phyloP scores from a whole-genome alignment of 2,888 invertebrate species.

The Euclidia mi region DNA sequence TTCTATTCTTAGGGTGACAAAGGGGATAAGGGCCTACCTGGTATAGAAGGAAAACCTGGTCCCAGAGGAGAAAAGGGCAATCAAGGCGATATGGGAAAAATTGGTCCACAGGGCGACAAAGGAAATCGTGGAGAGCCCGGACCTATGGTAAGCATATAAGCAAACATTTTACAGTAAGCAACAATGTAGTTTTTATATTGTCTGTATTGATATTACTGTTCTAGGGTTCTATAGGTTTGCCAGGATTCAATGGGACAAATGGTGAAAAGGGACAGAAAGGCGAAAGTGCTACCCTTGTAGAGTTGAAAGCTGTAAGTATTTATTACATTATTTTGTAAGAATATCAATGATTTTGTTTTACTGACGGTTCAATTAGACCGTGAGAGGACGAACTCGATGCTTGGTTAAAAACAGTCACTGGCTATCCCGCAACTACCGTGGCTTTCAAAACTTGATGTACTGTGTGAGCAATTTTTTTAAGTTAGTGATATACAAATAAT shows the following conservation, averaged over 20 bases:
- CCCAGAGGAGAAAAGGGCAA: slow-evolving; percentile 90
- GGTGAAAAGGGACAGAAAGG: slow-evolving; percentile 78
- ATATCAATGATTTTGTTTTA: too few relatives aligned
- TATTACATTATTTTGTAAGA: too few relatives aligned
- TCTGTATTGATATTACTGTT: slow-evolving; percentile 20
- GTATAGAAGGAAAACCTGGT: slow-evolving; percentile 60
- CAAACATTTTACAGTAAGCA: neutral
- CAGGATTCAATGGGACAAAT: slow-evolving; percentile 59
- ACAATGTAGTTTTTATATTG: neutral
- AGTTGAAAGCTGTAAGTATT: slow-evolving; percentile 64
- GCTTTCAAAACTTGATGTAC: too few relatives aligned
- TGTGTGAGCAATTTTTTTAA: too few relatives aligned
- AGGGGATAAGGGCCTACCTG: slow-evolving; percentile 43
- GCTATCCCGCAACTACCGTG: too few relatives aligned
- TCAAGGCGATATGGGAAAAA: slow-evolving; percentile 76
- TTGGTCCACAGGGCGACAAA: slow-evolving; percentile 41
- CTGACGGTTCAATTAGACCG: too few relatives aligned
- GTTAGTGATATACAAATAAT: too few relatives aligned
- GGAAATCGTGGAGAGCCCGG: slow-evolving; percentile 55
- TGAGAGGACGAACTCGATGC: too few relatives aligned
- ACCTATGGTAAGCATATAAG: slow-evolving; percentile 39
- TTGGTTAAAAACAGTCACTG: too few relatives aligned
- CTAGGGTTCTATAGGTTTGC: slow-evolving; percentile 55
- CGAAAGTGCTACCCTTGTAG: slow-evolving; percentile 61
- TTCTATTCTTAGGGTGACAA: slow-evolving; percentile 19